Conservation (phyloP, 2,888 invertebrate genomes). For the Micoletzkya japonica region DNA sequence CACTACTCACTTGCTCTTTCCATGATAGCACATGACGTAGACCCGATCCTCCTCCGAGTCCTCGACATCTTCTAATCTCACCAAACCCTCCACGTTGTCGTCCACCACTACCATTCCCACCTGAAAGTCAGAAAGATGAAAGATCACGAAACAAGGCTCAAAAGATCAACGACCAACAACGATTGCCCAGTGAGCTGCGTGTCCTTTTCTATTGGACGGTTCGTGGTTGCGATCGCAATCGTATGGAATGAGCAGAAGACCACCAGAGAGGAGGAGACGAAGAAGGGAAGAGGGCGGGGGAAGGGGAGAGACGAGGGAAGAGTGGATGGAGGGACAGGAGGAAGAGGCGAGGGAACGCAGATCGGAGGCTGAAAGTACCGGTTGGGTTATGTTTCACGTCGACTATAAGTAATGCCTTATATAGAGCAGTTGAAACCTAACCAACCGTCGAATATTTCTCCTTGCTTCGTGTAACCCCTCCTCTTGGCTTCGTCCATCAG, state of each 20-base stretch:
- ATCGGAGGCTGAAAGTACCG: conserved; percentile 7
- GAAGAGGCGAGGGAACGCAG: conserved; percentile 4
- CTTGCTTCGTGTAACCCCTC: conserved; percentile 18
- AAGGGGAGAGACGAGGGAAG: conserved; percentile 12
- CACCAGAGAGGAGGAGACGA: background rate
- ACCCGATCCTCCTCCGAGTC: conserved; percentile 2
- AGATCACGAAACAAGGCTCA: background rate
- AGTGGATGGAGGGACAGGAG: background rate
- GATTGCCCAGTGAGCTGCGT: conserved; percentile 22
- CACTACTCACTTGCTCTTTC: conserved; percentile 25
- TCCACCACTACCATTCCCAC: conserved; percentile 16
- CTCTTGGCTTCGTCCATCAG: background rate
- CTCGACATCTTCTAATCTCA: background rate
- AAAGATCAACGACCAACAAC: conserved; percentile 14
- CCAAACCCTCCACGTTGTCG: background rate
- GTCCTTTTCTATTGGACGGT: conserved; percentile 12
- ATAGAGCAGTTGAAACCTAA: background rate
- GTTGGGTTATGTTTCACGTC: background rate
- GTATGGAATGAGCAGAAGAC: conserved; percentile 17
- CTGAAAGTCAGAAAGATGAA: background rate
- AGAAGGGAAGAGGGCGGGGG: conserved; percentile 5
- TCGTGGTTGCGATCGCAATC: conserved; percentile 25
- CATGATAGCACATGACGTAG: conserved; percentile 12
- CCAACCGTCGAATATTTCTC: conserved; percentile 24
- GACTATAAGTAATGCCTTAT: background rate